phyloP scores from a whole-genome alignment of 2,888 invertebrate genomes.

The Luperina testacea region DNA sequence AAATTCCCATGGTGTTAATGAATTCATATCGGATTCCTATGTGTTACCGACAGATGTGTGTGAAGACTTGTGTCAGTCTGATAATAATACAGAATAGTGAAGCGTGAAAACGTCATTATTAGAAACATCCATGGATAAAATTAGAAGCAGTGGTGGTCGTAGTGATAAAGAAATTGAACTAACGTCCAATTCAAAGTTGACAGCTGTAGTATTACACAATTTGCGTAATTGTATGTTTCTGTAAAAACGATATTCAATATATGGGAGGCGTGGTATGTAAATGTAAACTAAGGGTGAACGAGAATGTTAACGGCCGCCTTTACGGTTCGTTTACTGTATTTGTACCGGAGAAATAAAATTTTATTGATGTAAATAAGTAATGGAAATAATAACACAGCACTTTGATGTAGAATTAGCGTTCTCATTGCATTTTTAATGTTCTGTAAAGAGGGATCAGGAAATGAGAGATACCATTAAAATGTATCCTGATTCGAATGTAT shows the following conservation, averaged over 20 bases:
- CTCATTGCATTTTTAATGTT: constrained; percentile 57
- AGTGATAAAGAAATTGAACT: not conserved
- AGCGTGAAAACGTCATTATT: not conserved
- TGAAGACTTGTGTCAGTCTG: not conserved
- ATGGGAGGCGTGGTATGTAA: constrained; percentile 77
- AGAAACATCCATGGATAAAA: not conserved
- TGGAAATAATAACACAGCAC: constrained; percentile 69
- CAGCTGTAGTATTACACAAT: constrained; percentile 79
- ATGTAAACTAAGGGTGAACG: constrained; percentile 75
- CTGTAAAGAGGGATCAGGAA: constrained; percentile 62
- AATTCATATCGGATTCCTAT: constrained; percentile 49
- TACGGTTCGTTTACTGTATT: constrained; percentile 66
- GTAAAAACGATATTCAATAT: constrained; percentile 74
- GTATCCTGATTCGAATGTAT: constrained; percentile 50
- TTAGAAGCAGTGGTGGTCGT: not conserved
- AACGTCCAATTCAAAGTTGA: constrained; percentile 68
- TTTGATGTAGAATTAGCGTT: constrained; percentile 62
- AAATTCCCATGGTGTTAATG: constrained; percentile 62
- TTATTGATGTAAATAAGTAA: constrained; percentile 72
- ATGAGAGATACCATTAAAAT: constrained; percentile 33
- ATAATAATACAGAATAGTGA: not conserved
- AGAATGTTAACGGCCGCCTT: constrained; percentile 65
- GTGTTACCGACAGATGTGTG: constrained; percentile 15
- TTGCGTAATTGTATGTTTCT: constrained; percentile 81
- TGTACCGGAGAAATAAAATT: constrained; percentile 69